These are phyloP conservation scores for Lagria hirta DNA, from an alignment of 2,888 invertebrate species.

Conservation along the genomic window DNA sequence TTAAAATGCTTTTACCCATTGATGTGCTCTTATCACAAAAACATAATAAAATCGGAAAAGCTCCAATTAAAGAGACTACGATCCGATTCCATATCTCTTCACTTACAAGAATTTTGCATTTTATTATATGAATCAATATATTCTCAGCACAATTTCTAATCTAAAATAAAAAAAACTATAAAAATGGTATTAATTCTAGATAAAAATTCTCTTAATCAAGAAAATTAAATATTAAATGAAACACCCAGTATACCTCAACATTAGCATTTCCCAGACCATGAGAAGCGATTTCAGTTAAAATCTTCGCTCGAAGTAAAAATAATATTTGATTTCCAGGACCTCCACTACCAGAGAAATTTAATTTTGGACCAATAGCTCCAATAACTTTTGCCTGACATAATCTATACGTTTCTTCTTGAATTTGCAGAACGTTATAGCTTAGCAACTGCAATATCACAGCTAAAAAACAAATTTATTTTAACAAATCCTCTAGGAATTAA, in stretches of 20 bases:
- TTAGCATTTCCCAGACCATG: slow-evolving; percentile 60
- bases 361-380: slow-evolving; percentile 59
- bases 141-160: slow-evolving; percentile 61
- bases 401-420: slow-evolving; percentile 59
- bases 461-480: slow-evolving; percentile 25
- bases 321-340: slow-evolving; percentile 56
- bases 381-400: slow-evolving; percentile 59
- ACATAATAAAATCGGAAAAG: slow-evolving; percentile 63
- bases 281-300: slow-evolving; percentile 66
- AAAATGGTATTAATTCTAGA: background rate
- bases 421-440: slow-evolving; percentile 59
- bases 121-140: slow-evolving; percentile 63
- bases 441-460: slow-evolving; percentile 59
- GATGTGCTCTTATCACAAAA: slow-evolving; percentile 57
- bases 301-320: slow-evolving; percentile 60
- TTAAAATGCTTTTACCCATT: slow-evolving; percentile 63
- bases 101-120: slow-evolving; percentile 64
- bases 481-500: background rate
- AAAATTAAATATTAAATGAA: slow-evolving; percentile 1
- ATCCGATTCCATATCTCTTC: slow-evolving; percentile 64
- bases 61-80: slow-evolving; percentile 61
- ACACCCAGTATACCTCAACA: slow-evolving; percentile 43
- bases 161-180: slow-evolving; percentile 53
- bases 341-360: slow-evolving; percentile 37
- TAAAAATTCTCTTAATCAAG: slow-evolving; percentile 1